Evolutionary conservation across 2,888 invertebrate genomes (phyloP), one percentile per base, ranked within the genome.

Genomic region (Portevinia maculata): DNA sequence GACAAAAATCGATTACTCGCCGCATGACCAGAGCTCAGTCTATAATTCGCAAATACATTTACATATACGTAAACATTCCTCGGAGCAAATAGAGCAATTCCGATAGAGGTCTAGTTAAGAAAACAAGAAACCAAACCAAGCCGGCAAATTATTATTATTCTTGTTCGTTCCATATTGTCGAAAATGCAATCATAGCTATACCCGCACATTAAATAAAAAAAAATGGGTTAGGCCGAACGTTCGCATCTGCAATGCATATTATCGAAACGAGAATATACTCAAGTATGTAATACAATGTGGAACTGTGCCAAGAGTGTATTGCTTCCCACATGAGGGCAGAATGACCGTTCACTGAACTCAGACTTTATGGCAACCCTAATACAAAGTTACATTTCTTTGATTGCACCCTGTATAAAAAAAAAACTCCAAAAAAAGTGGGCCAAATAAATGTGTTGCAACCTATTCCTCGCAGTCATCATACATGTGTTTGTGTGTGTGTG

Each of bases 401-500:
- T 37, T 48, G 41, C 59, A 67, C 74, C 34, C 32, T 48, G 9
- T 55, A 32, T 13, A 24, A 9, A 32, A n/a, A 19, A 9, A 11
- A 17, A 19, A 3, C 2, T 19, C 4, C 34, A 9, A 1, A 44
- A 64, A 52, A 81, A 71, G 57, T 76, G 37, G 81, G 44, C 32
- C 81, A 70, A 76, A 65, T 44, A 69, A 67, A 70, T 60, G 65
- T 71, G 57, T 76, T 81, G 76, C 70, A 81, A 81, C 53, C 30
- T 70, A 62, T 73, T 60, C 67, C 19, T 50, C 60, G 46, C 67
- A n/a, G n/a, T n/a, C n/a, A 69, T 50, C 57, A 5, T 5, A 5
- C 24, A 5, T 5, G 3, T 2, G 24, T 24, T 5, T 24, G 24
- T 24, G 5, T 65, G 57, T 53, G 55, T 50, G 21, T 19, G 53